A percentile compares a stretch with the other conserved stretches of the same genome.
Evolutionary conservation across 2,113 vertebrate genomes (phyloP).

Genomic region (Candoia aspera): DNA sequence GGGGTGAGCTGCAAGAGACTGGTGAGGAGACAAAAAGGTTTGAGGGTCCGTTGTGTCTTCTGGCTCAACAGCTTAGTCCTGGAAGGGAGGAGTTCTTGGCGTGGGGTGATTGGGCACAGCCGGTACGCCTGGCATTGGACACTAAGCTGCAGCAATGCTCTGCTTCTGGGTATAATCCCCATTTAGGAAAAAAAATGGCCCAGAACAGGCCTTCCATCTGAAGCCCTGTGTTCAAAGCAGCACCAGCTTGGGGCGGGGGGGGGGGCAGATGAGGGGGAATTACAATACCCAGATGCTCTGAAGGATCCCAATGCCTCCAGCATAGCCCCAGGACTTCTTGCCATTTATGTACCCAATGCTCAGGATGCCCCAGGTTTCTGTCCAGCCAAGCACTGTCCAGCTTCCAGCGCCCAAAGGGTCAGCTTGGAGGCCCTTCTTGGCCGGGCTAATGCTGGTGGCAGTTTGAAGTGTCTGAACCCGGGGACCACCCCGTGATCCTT

Average conservation of each 20-base stretch:
- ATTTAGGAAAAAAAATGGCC: neutral
- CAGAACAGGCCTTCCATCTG: neutral
- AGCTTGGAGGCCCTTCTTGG: neutral
- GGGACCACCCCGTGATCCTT: neutral
- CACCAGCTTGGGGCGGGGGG: neutral
- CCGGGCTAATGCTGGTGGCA: neutral
- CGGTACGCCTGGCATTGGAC: neutral
- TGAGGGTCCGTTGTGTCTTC: neutral
- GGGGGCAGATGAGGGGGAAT: too few species aligned
- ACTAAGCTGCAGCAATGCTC: neutral
- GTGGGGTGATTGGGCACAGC: neutral
- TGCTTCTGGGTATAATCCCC: too few species aligned
- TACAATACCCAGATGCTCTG: neutral
- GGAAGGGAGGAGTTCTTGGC: neutral
- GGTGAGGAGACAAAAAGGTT: neutral
- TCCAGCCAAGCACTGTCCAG: neutral
- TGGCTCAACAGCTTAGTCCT: neutral
- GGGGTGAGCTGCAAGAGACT: slow-evolving; percentile 84
- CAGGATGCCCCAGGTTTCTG: neutral
- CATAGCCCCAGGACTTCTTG: neutral
- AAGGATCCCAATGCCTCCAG: neutral
- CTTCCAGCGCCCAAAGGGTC: neutral
- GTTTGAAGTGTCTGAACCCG: neutral
- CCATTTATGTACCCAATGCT: too few species aligned
- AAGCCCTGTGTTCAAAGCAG: neutral